Base-by-base conservation (phyloP, 2,888 invertebrate species). In the Ochropacha duplaris region DNA sequence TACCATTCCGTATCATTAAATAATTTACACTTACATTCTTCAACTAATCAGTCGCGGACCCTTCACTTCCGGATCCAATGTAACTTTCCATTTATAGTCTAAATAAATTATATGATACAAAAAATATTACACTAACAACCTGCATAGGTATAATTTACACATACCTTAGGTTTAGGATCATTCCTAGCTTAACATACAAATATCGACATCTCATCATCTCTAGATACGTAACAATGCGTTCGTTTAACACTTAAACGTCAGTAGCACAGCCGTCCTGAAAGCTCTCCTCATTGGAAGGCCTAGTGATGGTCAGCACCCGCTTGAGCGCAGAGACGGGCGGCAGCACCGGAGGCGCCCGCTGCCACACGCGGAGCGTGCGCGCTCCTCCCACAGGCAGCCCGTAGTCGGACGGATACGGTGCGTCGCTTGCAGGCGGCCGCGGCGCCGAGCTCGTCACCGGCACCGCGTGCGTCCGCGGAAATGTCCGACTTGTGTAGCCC, bases 251-350 rank as follows among this genome's bases (percentile, higher is more conserved):
- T 78, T 96, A 97, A 86, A 98, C 98, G 89, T 98, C 97, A 70
- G 98, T 98, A 71, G 97, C 97, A 88, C 97, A 97, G 78, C 98
- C 98, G 91, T 98, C 98, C 87, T 97, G 97, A 86, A 97, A 98
- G 64, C 97, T 97, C 87, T 98, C 98, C 80, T 98, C 98, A 49
- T 97, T 96, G 24, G 97, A 96, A 84, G 97, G 97, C 80, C 97
- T 95, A 76, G 95, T 96, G 86, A 96, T 96, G 72, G 96, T 96
- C 66, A 97, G 94, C 61, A 96, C 97, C 66, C 97, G 95, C 87
- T 97, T 97, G 68, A 97, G 94, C 66, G 97, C 96, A 60, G 96
- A 96, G 50, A 97, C 97, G 22, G 97, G 97, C 31, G 97, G 97
- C 79, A 97, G 90, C 59, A 97, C 97, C 62, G 97, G 97, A 64